phyloP scores from a whole-genome alignment of 2,113 vertebrate genomes.

The Heterotis niloticus region DNA sequence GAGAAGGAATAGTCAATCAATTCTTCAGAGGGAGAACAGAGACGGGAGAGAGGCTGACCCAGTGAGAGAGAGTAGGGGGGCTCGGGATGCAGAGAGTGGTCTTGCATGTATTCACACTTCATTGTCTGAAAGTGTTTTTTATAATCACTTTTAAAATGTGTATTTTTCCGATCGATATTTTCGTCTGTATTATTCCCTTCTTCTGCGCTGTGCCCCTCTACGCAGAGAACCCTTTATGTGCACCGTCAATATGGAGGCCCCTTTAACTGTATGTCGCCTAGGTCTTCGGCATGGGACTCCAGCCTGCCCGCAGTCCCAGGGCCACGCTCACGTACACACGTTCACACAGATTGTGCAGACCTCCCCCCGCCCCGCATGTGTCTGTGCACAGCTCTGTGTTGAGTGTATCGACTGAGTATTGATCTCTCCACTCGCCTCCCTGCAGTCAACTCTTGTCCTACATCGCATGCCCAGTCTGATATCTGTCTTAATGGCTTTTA shows the following conservation, averaged over 20 bases:
- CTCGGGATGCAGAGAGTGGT: slow-evolving; percentile 18
- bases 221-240: slow-evolving; percentile 28
- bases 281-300: not conserved
- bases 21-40: slow-evolving; percentile 61
- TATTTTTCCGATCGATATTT: slow-evolving; percentile 54
- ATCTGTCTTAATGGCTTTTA: slow-evolving; percentile 78
- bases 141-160: slow-evolving; percentile 46
- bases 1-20: slow-evolving; percentile 74
- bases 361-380: slow-evolving; percentile 23
- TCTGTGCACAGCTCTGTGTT: slow-evolving; percentile 61
- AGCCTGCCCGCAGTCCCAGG: not conserved
- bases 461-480: slow-evolving; percentile 74
- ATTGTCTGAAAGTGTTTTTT: slow-evolving; percentile 49
- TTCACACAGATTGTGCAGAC: slow-evolving; percentile 35
- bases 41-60: slow-evolving; percentile 24
- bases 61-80: slow-evolving; percentile 28
- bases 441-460: slow-evolving; percentile 78
- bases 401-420: slow-evolving; percentile 73
- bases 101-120: slow-evolving; percentile 15
- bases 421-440: slow-evolving; percentile 74
- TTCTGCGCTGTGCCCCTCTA: slow-evolving; percentile 34
- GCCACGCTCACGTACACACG: slow-evolving; percentile 13
- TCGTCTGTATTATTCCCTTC: not conserved
- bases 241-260: not conserved
- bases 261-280: not conserved